These are phyloP conservation scores for Lepidurus couesii DNA, from an alignment of 1,140 invertebrate species.

Conservation along the genomic window DNA sequence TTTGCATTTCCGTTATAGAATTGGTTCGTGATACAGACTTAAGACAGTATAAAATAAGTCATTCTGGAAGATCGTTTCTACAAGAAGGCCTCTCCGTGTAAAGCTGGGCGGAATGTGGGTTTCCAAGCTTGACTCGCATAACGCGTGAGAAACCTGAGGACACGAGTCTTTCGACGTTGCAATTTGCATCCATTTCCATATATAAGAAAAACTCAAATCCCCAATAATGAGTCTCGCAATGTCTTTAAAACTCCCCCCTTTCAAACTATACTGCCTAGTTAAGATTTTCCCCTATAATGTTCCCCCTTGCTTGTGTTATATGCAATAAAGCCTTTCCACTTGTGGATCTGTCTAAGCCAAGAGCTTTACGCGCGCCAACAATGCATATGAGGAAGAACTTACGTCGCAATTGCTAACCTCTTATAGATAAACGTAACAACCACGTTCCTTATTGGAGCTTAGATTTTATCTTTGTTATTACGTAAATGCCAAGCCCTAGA, in stretches of 20 bases:
- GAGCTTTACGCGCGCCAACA: background rate
- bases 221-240: background rate
- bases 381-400: too few species aligned
- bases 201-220: background rate
- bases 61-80: background rate
- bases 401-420: too few species aligned
- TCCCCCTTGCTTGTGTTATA: slow-evolving; percentile 17
- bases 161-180: background rate
- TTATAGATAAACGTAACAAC: too few species aligned
- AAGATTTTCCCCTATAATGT: slow-evolving; percentile 14
- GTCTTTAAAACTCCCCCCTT: background rate
- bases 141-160: background rate
- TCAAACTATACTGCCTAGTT: slow-evolving; percentile 12
- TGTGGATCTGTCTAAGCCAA: background rate
- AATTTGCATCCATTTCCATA: slow-evolving; percentile 6
- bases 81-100: background rate
- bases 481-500: too few species aligned
- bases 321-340: slow-evolving; percentile 22
- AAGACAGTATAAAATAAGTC: too few species aligned
- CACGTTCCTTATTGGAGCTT: too few species aligned
- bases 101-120: background rate
- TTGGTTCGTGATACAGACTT: too few species aligned
- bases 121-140: background rate
- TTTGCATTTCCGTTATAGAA: background rate
- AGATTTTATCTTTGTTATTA: too few species aligned